Evolutionary conservation across 2,888 invertebrate genomes (phyloP).

Genomic region (Tipula unca): DNA sequence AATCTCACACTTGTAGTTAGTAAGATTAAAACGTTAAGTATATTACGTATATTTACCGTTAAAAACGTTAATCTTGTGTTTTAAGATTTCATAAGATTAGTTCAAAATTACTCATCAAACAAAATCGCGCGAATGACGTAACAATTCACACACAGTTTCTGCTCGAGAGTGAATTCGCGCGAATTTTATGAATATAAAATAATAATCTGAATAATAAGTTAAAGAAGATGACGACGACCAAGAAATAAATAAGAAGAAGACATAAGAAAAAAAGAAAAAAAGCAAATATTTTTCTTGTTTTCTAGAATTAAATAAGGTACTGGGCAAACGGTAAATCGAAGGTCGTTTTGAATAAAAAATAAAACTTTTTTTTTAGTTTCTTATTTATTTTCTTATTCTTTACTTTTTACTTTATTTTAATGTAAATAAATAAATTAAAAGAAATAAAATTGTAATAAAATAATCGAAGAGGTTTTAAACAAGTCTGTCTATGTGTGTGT

Average conservation of each 20-base stretch:
- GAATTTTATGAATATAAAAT: neutral
- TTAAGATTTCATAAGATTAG: neutral
- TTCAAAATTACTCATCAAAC: neutral
- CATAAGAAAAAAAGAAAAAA: neutral
- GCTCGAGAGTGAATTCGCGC: slow-evolving; percentile 16
- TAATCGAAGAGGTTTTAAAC: neutral
- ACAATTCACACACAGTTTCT: neutral
- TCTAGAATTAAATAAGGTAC: slow-evolving; percentile 18
- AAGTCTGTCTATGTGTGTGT: neutral
- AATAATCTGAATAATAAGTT: neutral
- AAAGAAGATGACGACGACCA: neutral
- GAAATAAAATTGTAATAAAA: neutral
- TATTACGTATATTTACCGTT: too few relatives aligned
- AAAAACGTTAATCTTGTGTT: too few relatives aligned
- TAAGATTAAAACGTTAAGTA: too few relatives aligned
- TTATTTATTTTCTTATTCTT: neutral
- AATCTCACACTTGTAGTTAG: too few relatives aligned
- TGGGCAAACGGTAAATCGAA: slow-evolving; percentile 20
- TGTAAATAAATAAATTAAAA: neutral
- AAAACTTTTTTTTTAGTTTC: neutral
- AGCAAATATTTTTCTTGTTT: neutral
- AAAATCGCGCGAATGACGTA: neutral
- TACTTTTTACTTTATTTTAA: neutral
- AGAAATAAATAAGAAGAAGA: neutral
- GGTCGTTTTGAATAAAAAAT: slow-evolving; percentile 19